Percentiles rank a stretch among this genome's conserved stretches.
Conservation (phyloP, 2,113 vertebrate genomes). For the Equus przewalskii region DNA sequence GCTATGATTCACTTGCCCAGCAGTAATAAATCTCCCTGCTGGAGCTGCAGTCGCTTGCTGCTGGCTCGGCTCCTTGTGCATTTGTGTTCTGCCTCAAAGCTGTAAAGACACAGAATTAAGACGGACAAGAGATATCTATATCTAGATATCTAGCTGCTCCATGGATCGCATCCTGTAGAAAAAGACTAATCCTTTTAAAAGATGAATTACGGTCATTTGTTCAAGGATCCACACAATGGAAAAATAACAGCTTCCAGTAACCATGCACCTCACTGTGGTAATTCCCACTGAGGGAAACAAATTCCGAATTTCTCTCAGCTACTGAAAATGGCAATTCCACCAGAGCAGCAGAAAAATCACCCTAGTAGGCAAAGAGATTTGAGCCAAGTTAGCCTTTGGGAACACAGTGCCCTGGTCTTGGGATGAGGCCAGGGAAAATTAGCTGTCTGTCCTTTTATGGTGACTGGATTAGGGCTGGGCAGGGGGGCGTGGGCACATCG, state of each 20-base stretch:
- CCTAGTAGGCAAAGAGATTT: slow-evolving; percentile 60
- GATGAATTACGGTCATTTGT: slow-evolving; percentile 2
- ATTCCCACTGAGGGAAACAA: slow-evolving; percentile 58
- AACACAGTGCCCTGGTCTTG: slow-evolving; percentile 32
- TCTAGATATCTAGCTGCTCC: not conserved
- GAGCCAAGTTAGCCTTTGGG: slow-evolving; percentile 46
- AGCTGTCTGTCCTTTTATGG: slow-evolving; percentile 45
- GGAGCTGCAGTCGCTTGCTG: not conserved
- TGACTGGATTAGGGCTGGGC: not conserved
- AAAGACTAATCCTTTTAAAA: slow-evolving; percentile 2
- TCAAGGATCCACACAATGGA: not conserved
- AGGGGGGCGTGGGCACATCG: not conserved
- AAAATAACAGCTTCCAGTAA: not conserved
- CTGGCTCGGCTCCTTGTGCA: not conserved
- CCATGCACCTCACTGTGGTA: not conserved
- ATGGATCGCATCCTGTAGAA: not conserved
- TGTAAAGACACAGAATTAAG: slow-evolving; percentile 12
- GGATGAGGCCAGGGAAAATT: slow-evolving; percentile 14
- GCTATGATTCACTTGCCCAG: slow-evolving; percentile 24
- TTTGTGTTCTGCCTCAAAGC: not conserved
- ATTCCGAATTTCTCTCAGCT: slow-evolving; percentile 39
- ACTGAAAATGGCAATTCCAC: slow-evolving; percentile 39
- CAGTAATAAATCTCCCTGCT: slow-evolving; percentile 55
- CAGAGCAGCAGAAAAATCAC: slow-evolving; percentile 5
- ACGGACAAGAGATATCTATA: not conserved